Conservation (phyloP, 2,797 vertebrate genomes). For the Psittacula derbiana region DNA sequence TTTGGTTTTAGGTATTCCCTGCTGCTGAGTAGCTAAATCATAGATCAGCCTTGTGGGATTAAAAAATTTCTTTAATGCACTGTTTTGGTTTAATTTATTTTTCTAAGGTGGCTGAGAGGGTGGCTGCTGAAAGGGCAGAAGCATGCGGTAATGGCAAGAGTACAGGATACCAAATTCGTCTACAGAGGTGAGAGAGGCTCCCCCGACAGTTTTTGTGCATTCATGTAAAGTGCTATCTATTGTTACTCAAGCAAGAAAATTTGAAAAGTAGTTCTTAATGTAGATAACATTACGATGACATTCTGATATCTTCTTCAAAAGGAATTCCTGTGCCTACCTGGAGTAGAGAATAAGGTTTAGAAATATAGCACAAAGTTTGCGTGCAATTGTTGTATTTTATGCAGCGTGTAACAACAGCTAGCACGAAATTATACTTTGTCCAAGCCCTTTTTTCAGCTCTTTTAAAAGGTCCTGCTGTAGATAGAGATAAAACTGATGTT, state of each 20-base stretch:
- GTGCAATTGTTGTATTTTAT: background rate
- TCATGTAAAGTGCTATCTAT: accelerated
- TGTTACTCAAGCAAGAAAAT: background rate
- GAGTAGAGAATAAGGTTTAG: background rate
- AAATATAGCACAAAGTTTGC: background rate
- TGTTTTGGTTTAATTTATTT: background rate
- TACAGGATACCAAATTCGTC: conserved; percentile 96
- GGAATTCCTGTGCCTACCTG: background rate
- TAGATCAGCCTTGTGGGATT: background rate
- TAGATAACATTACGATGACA: background rate
- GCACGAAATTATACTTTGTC: background rate
- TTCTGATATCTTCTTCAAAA: background rate
- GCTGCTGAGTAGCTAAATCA: background rate
- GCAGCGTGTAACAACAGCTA: accelerated
- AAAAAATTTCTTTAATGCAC: background rate
- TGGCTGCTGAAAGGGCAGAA: conserved; percentile 92
- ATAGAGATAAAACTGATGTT: background rate
- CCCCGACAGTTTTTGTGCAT: background rate
- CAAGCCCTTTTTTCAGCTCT: background rate
- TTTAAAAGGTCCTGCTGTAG: background rate
- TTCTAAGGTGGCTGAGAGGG: conserved; percentile 92
- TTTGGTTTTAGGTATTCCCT: background rate
- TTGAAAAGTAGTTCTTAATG: background rate
- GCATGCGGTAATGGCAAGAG: conserved; percentile 88
- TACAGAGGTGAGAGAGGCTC: conserved; percentile 85